phyloP scores from a whole-genome alignment of 2,888 invertebrate species.

The Cheiracanthium punctorium region DNA sequence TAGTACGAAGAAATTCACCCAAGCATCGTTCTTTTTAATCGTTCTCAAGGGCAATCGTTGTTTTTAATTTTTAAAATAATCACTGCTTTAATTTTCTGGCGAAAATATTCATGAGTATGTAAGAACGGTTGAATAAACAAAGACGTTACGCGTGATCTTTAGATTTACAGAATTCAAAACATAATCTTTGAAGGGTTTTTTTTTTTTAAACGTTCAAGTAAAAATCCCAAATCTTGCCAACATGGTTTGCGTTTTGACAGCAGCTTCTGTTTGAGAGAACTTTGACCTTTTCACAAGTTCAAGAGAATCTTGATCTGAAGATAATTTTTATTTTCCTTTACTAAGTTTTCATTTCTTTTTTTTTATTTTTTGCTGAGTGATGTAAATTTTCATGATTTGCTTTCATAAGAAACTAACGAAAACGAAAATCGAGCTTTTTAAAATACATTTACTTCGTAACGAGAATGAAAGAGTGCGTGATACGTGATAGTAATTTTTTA shows the following conservation, averaged over 20 bases:
- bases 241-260: slow-evolving; percentile 21
- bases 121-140: no score
- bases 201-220: slow-evolving; percentile 2
- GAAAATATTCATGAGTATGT: no score
- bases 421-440: slow-evolving; percentile 21
- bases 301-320: slow-evolving; percentile 21
- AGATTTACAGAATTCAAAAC: not conserved
- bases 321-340: not conserved
- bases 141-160: no score
- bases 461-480: slow-evolving; percentile 11
- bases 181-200: slow-evolving; percentile 4
- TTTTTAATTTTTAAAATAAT: no score
- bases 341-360: not conserved
- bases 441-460: slow-evolving; percentile 31
- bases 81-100: no score
- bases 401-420: slow-evolving; percentile 29
- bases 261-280: slow-evolving; percentile 36
- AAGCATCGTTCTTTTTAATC: no score
- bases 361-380: not conserved
- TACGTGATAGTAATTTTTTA: not conserved
- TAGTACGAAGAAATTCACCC: no score
- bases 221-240: slow-evolving; percentile 7
- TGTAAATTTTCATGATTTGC: slow-evolving; percentile 25
- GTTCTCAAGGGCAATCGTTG: no score
- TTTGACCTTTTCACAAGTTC: slow-evolving; percentile 30